Percentiles rank a stretch among this genome's conserved stretches.
These are phyloP conservation scores for Bombus superbus DNA, from an alignment of 1,140 invertebrate species.

Conservation along the genomic window DNA sequence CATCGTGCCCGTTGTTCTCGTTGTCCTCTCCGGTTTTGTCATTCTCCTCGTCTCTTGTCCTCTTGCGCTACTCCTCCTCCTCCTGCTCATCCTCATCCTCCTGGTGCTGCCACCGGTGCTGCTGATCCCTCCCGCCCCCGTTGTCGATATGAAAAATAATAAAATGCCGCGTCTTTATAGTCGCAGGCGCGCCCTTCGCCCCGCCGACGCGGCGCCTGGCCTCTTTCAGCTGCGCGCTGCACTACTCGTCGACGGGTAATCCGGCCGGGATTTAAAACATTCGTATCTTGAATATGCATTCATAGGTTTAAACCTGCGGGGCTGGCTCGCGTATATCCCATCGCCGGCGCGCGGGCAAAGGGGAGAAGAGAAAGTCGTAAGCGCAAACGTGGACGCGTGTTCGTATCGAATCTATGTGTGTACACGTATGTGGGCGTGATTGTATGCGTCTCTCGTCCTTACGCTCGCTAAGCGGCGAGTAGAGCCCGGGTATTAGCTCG, in stretches of 20 bases:
- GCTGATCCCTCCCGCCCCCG: conserved; percentile 31
- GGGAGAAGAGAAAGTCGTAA: conserved; percentile 40
- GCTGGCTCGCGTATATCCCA: conserved; percentile 58
- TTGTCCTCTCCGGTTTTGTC: conserved; percentile 36
- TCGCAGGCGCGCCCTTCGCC: conserved; percentile 36
- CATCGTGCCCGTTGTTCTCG: conserved; percentile 28
- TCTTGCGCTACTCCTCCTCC: conserved; percentile 15
- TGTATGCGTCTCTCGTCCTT: conserved; percentile 7
- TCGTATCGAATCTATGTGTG: no score
- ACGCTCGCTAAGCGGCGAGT: conserved; percentile 45
- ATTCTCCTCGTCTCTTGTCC: conserved; percentile 49
- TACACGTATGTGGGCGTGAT: neutral
- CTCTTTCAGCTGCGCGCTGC: conserved; percentile 49
- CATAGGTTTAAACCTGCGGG: conserved; percentile 70
- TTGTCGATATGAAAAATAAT: conserved; percentile 79
- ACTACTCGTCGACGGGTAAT: conserved; percentile 73
- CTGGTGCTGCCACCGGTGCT: conserved; percentile 20
- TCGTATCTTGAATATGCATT: conserved; percentile 79
- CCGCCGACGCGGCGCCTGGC: conserved; percentile 50
- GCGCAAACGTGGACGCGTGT: neutral
- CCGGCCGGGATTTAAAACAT: conserved; percentile 79
- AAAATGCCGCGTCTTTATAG: conserved; percentile 69
- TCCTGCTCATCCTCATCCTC: conserved; percentile 48
- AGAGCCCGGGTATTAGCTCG: conserved; percentile 70
- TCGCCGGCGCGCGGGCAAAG: conserved; percentile 20